Evolutionary conservation across 2,797 vertebrate species (phyloP).

Genomic region (Babyrousa celebensis): DNA sequence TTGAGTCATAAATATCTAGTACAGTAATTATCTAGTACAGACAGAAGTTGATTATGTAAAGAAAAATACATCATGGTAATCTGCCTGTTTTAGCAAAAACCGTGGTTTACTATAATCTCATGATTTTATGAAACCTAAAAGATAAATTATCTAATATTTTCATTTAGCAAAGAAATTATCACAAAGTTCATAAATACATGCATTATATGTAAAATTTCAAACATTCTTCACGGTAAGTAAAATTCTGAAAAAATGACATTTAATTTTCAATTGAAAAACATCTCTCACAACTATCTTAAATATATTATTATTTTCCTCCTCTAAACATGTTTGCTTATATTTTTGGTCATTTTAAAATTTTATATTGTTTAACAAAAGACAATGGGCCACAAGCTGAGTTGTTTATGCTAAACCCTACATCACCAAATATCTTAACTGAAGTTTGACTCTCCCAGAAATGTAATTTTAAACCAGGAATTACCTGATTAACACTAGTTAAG

Average conservation of each 20-base stretch:
- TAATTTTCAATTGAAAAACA: background rate
- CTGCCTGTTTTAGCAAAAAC: background rate
- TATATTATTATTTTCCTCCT: background rate
- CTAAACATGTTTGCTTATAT: background rate
- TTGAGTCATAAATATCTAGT: background rate
- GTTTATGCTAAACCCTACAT: background rate
- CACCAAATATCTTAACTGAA: background rate
- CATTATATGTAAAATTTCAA: background rate
- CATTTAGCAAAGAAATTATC: background rate
- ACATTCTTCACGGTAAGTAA: background rate
- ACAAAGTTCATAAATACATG: background rate
- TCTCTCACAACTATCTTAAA: background rate
- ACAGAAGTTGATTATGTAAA: background rate
- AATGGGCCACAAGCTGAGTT: background rate
- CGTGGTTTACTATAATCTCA: background rate
- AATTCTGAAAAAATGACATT: background rate
- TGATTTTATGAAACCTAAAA: background rate
- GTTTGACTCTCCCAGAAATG: background rate
- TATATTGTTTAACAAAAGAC: background rate
- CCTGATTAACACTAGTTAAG: background rate
- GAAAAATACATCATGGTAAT: background rate
- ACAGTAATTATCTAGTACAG: background rate
- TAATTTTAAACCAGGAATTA: background rate
- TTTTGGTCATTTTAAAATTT: background rate
- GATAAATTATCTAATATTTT: background rate